Evolutionary conservation across 64 coral and sea anemone species (phyloP).

Genomic region (Catalaphyllia jardinei): DNA sequence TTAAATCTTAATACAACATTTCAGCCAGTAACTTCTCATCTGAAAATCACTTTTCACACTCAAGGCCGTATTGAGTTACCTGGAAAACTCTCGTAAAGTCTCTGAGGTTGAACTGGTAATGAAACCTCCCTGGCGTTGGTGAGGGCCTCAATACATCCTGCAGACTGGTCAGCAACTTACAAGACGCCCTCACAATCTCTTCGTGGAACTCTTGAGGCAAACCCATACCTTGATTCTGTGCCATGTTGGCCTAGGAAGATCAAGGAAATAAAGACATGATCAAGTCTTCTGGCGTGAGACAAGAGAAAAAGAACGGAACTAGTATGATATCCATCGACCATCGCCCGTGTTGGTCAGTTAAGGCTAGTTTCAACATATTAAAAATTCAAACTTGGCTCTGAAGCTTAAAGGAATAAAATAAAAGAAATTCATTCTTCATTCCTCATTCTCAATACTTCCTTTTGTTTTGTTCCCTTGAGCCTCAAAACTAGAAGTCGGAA

Average conservation of each 20-base stretch:
- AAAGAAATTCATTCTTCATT: no score
- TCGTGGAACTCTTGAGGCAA: constrained; percentile 93
- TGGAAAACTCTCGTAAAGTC: constrained; percentile 94
- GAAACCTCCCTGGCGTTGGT: constrained; percentile 86
- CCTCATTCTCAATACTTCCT: no score
- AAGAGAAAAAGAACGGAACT: not conserved
- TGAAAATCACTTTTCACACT: not conserved
- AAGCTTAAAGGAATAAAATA: no score
- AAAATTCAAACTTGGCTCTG: no score
- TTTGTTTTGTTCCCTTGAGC: no score
- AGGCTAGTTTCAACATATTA: no score
- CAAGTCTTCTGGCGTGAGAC: no score
- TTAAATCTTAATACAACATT: no score
- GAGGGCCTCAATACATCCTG: constrained; percentile 83
- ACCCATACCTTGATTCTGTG: constrained; percentile 98
- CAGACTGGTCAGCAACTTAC: constrained; percentile 68
- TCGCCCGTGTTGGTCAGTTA: not conserved
- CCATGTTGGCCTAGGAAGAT: constrained; percentile 84
- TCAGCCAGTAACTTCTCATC: not conserved
- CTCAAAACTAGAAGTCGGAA: no score
- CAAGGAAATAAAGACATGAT: not conserved
- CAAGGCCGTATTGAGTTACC: constrained; percentile 38
- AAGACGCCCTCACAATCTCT: constrained; percentile 89
- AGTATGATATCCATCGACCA: no score
- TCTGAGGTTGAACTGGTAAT: constrained; percentile 93